These are phyloP conservation scores for Phoxinus dragarum DNA, from an alignment of 2,797 vertebrate species.

Conservation along the genomic window DNA sequence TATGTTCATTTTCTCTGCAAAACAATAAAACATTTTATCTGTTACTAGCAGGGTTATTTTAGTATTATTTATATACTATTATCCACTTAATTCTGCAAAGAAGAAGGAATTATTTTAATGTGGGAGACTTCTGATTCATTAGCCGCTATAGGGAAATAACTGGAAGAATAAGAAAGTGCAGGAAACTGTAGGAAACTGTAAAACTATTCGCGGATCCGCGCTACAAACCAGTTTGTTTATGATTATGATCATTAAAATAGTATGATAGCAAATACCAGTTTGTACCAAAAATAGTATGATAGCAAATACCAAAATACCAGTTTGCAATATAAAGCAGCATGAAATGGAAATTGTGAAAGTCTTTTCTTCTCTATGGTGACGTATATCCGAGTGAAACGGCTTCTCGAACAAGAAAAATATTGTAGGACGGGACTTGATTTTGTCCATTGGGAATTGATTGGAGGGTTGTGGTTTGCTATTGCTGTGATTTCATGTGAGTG, in stretches of 20 bases:
- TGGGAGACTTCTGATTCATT: background rate
- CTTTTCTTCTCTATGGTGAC: too few species aligned
- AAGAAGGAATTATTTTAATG: background rate
- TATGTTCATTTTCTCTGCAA: slow-evolving; percentile 92
- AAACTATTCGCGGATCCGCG: rapidly evolving
- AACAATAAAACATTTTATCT: background rate
- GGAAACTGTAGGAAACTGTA: background rate
- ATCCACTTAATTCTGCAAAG: background rate
- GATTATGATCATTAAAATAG: too few species aligned
- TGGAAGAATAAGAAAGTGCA: background rate
- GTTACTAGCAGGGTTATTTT: background rate
- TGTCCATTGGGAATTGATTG: background rate
- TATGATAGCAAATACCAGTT: too few species aligned
- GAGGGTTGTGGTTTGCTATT: background rate
- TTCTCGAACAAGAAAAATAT: background rate
- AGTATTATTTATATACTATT: background rate
- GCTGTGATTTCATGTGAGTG: too few species aligned
- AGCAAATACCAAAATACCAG: too few species aligned
- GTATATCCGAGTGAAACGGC: too few species aligned
- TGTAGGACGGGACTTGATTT: background rate
- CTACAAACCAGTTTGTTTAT: too few species aligned
- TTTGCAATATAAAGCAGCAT: too few species aligned
- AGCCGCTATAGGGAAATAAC: background rate
- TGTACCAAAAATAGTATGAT: too few species aligned
- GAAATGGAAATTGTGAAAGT: too few species aligned